These are phyloP conservation scores for Nasua narica DNA, from an alignment of 2,797 vertebrate species.

Conservation along the genomic window DNA sequence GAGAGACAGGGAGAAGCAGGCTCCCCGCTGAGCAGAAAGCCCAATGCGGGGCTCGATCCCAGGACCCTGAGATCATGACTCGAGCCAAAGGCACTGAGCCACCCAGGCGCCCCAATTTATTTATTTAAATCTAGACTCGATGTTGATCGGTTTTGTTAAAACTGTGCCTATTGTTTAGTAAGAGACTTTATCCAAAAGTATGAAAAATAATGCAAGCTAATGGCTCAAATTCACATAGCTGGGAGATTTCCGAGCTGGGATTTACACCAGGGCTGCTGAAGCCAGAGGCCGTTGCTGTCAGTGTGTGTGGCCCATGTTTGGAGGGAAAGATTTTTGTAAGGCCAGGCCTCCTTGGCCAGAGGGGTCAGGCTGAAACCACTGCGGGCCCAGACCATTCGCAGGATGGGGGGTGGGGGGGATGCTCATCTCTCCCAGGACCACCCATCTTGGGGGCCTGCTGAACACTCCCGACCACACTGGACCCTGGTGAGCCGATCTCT, in stretches of 20 bases:
- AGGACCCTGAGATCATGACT: too few relatives aligned
- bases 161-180: background rate
- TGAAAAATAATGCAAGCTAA: background rate
- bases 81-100: too few relatives aligned
- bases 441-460: background rate
- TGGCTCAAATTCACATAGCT: background rate
- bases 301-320: background rate
- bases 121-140: background rate
- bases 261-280: background rate
- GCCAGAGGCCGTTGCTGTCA: background rate
- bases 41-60: too few relatives aligned
- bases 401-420: background rate
- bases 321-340: background rate
- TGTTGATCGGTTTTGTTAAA: background rate
- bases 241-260: background rate
- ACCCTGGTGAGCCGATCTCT: background rate
- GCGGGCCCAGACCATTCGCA: rapidly evolving
- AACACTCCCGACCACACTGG: background rate
- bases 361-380: background rate
- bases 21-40: too few relatives aligned
- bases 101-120: too few relatives aligned
- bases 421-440: background rate
- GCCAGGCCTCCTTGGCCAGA: background rate
- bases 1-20: too few relatives aligned
- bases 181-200: background rate